phyloP scores from a whole-genome alignment of 2,113 vertebrate genomes.

The Neolamprologus tretocephalus region DNA sequence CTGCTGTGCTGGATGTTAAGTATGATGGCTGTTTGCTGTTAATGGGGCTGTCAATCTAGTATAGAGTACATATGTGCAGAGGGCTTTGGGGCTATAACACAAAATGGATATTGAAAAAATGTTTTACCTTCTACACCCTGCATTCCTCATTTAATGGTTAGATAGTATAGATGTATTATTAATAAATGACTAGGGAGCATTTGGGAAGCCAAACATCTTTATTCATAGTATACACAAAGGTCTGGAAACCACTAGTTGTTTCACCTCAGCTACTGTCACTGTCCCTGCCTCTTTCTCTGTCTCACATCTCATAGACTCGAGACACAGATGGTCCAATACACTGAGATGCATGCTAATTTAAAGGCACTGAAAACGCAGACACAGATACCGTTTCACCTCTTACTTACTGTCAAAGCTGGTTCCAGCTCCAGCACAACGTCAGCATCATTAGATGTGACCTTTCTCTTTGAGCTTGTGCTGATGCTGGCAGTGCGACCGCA shows the following conservation, averaged over 20 bases:
- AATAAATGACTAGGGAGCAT: slow-evolving; percentile 27
- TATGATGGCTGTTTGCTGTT: background rate
- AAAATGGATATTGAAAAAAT: background rate
- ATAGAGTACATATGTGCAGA: background rate
- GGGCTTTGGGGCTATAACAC: background rate
- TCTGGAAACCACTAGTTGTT: slow-evolving; percentile 29
- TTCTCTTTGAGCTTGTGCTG: slow-evolving; percentile 32
- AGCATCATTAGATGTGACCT: slow-evolving; percentile 66
- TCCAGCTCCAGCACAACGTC: background rate
- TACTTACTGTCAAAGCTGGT: slow-evolving; percentile 5
- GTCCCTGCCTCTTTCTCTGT: background rate
- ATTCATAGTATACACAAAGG: slow-evolving; percentile 41
- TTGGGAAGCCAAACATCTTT: slow-evolving; percentile 45
- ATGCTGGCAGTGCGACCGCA: background rate
- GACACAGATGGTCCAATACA: background rate
- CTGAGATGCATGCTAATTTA: background rate
- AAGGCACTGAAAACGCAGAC: background rate
- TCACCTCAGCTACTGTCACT: background rate
- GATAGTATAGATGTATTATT: slow-evolving; percentile 43
- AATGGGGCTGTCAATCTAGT: background rate
- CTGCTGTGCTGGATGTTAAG: background rate
- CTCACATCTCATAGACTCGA: background rate
- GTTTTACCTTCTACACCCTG: background rate
- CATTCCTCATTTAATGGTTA: background rate
- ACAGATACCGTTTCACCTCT: background rate